phyloP scores from a whole-genome alignment of 1,140 invertebrate genomes.

The Hyposmocoma kahamanoa region DNA sequence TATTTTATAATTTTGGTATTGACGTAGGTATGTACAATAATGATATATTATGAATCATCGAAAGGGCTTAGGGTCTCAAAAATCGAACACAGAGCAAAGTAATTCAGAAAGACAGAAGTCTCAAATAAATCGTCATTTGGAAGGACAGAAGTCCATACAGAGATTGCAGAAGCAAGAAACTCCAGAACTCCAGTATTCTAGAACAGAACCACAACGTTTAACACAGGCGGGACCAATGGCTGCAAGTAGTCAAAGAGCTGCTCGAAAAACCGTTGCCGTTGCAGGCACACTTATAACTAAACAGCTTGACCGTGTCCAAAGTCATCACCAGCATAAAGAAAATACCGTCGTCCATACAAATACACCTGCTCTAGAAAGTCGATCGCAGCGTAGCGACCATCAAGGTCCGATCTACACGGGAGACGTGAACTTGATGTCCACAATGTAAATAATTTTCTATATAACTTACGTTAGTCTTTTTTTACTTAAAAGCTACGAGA shows the following conservation, averaged over 20 bases:
- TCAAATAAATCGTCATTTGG: too few species aligned
- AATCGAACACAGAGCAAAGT: too few species aligned
- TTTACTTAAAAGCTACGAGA: too few species aligned
- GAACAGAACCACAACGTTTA: too few species aligned
- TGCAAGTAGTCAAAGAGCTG: slow-evolving; percentile 32
- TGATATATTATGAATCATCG: too few species aligned
- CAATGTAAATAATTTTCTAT: slow-evolving; percentile 38
- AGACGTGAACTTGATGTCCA: slow-evolving; percentile 53
- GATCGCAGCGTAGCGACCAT: slow-evolving; percentile 41
- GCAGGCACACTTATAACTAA: slow-evolving; percentile 23
- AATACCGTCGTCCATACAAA: slow-evolving; percentile 52
- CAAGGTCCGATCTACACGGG: slow-evolving; percentile 54
- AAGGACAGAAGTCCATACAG: too few species aligned
- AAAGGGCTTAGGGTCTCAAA: too few species aligned
- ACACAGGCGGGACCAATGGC: slow-evolving; percentile 46
- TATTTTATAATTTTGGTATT: too few species aligned
- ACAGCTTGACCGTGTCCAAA: slow-evolving; percentile 14
- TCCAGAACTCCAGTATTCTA: too few species aligned
- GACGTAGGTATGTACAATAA: too few species aligned
- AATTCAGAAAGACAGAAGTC: too few species aligned
- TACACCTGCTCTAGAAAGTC: slow-evolving; percentile 38
- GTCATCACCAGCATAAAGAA: slow-evolving; percentile 39
- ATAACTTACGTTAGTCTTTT: neutral
- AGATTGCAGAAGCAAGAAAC: too few species aligned
- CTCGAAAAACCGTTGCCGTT: slow-evolving; percentile 42